Base-by-base conservation (phyloP, 2,797 vertebrate genomes). In the Sebastes oblongus region DNA sequence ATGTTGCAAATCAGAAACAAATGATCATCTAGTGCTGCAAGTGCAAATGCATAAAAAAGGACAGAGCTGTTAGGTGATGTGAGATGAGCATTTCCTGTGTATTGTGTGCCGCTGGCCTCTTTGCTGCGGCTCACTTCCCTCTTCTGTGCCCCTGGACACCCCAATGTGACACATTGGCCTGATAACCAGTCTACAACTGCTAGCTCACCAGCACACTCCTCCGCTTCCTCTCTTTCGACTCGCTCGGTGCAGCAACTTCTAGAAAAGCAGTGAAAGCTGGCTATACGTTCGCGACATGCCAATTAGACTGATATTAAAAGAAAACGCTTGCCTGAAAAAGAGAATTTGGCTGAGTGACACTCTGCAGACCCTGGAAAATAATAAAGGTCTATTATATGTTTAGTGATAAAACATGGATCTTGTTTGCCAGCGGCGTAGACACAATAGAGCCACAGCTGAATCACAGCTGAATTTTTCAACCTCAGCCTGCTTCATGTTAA, bases 91-190 rank as follows among this genome's bases (percentile, higher is more conserved):
- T 86, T 94, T 93, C 92, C 90, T 94, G 84, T 91, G 78, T 82
- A 85, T 66, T 72, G 66, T 83, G 81, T 70, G 69, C 81, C 71
- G 12, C 80, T 72, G 82, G 90, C 87, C 82, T 82, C 89, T 86
- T 65, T 70, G 75, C 84, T 20, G 68, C 50, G 36, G 78, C 82
- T 90, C 92, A 94, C 89, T 94, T 95, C 94, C 92, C 89, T 89
- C 80, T 94, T 89, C 81, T 78, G 88, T 92, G 89, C 88, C 90
- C 91, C 92, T 81, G 86, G 84, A 91, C 89, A 87, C 87, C 88
- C 90, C 81, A 58, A 70, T 79, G 89, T 91, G 92, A 92, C 86
- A 87, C 91, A 83, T 80, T 91, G 93, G 93, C 85, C 92, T 66
- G 81, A 90, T 92, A 91, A 89, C 85, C 71, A 83, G 78, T 82